Evolutionary conservation across 2,797 vertebrate species (phyloP), one percentile per base, ranked within the genome.

Genomic region (Taeniopygia guttata): DNA sequence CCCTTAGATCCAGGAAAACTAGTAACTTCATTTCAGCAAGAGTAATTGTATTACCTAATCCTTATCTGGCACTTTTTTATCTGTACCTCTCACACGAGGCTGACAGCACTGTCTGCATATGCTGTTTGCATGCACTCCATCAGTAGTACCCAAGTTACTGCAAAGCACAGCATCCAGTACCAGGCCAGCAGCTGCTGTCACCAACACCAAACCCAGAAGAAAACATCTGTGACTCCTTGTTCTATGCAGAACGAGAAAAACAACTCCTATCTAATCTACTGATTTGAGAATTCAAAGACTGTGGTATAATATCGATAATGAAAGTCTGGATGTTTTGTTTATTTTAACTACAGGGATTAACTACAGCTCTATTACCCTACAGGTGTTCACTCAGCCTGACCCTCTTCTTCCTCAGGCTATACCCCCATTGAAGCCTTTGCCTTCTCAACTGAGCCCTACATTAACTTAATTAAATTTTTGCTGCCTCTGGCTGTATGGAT

Each of bases 11-110:
- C n/a, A 85, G 74, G 43, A 87, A 84, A 90, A 84, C 15, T 7
- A 72, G 19, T 38, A 70, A 70, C 38, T 66, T 59, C 6, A 45
- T 77, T 83, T 85, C 84, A 75, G 51, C 40, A 83, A 19, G 48
- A 58, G 27, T 55, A 85, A 68, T 54, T 43, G 20, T 29, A 70
- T 87, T 86, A 66, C 16, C 42, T 86, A 83, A 85, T 21, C 36
- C 55, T 95, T 84, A 75, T 88, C 69, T 91, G 26, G 15, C 62
- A 58, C 15, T 54, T 85, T 68, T 94, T 88, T 21, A 86, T 72
- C 76, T 79, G 18, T 45, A 63, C 21, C 32, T 69, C 40, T 88
- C 69, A 40, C 23, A 91, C 80, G 51, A 68, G 16, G 54, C 34
- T 0, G 0, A 54, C 85, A 79, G 27, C 60, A 30, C 29, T 89